phyloP scores from a whole-genome alignment of 2,797 vertebrate genomes.

The Microctenopoma stevenorrisi region DNA sequence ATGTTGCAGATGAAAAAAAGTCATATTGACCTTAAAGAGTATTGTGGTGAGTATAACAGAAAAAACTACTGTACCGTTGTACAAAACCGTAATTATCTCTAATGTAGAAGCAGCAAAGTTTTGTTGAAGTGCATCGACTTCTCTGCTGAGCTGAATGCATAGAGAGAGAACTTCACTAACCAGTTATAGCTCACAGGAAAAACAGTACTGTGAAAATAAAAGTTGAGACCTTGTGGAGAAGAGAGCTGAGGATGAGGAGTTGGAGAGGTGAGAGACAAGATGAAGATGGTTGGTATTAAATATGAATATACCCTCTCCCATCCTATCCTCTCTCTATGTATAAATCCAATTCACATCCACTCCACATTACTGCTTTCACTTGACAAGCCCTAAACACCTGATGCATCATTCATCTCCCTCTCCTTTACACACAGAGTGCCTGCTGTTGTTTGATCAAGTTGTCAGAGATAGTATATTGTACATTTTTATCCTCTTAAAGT shows the following conservation, averaged over 20 bases:
- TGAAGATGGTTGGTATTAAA: conserved; percentile 37
- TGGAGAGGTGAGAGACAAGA: conserved; percentile 10
- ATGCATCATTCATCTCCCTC: conserved; percentile 41
- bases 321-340: conserved; percentile 15
- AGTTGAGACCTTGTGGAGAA: conserved; percentile 29
- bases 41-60: not conserved
- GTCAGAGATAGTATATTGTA: too few species aligned
- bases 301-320: conserved; percentile 22
- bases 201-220: conserved; percentile 13
- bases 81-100: not conserved
- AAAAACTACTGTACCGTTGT: not conserved
- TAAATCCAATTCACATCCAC: conserved; percentile 50
- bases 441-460: not conserved
- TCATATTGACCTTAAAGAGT: not conserved
- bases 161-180: conserved; percentile 34
- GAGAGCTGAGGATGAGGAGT: conserved; percentile 4
- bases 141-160: conserved; percentile 13
- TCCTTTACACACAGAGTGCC: not conserved
- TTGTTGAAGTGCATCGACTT: not conserved
- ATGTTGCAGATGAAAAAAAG: not conserved
- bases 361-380: conserved; percentile 34
- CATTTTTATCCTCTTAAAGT: not conserved
- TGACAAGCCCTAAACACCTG: conserved; percentile 52
- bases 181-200: conserved; percentile 28
- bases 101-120: not conserved